Conservation (phyloP, 2,113 vertebrate genomes). For the Cephalophus harveyi region DNA sequence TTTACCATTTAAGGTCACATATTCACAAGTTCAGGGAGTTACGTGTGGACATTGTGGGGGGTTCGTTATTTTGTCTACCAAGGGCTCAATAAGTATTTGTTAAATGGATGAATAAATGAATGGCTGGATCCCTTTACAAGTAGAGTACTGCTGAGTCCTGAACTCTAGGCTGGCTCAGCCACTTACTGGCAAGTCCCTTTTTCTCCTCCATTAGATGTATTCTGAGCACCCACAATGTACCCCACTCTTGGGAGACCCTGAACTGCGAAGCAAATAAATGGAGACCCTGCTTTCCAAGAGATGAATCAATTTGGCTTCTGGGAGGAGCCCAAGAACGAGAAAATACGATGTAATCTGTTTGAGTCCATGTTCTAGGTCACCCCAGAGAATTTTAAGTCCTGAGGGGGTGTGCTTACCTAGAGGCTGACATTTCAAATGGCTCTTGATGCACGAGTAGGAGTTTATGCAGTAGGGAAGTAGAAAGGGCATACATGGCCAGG, state of each 20-base stretch:
- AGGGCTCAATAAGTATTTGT: neutral
- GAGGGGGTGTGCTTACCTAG: neutral
- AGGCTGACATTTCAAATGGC: constrained; percentile 41
- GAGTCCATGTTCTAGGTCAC: neutral
- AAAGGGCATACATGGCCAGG: neutral
- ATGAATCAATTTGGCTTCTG: neutral
- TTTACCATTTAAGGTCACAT: neutral
- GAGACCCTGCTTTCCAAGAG: neutral
- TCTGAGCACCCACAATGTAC: neutral
- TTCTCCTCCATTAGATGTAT: neutral
- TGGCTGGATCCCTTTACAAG: neutral
- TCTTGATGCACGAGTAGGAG: neutral
- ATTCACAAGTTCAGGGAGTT: neutral
- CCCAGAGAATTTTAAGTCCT: neutral
- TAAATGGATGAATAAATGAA: neutral
- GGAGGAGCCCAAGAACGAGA: neutral
- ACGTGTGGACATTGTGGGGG: neutral
- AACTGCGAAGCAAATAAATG: neutral
- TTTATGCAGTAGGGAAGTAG: neutral
- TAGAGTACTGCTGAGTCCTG: neutral
- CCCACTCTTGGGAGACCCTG: neutral
- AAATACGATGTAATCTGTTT: neutral
- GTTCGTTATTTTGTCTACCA: fast-evolving
- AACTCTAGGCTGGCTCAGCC: neutral
- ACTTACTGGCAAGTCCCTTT: neutral